Evolutionary conservation across 2,888 invertebrate genomes (phyloP).

Genomic region (Mimumesa dahlbomi): DNA sequence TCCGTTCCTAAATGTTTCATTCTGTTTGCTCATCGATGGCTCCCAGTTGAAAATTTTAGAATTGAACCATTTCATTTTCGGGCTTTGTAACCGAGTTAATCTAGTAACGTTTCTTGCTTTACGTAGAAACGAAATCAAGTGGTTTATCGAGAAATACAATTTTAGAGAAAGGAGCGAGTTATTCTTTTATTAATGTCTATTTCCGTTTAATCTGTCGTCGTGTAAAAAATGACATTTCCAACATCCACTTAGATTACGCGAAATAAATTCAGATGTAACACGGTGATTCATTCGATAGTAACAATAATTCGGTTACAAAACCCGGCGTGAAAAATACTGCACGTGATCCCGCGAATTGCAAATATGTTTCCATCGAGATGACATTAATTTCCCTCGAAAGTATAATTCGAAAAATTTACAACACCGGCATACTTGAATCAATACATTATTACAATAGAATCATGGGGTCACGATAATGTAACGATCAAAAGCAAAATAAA

Average conservation of each 20-base stretch:
- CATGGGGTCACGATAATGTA: not conserved
- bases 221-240: not conserved
- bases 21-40: conserved; percentile 46
- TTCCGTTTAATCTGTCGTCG: too few relatives aligned
- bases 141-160: not conserved
- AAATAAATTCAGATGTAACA: not conserved
- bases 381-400: not conserved
- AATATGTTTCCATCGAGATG: not conserved
- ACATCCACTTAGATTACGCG: not conserved
- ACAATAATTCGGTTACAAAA: conserved; percentile 25
- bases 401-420: not conserved
- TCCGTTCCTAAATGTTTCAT: conserved; percentile 61
- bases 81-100: conserved; percentile 23
- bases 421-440: not conserved
- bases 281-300: not conserved
- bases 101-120: too few relatives aligned
- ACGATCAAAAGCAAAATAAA: conserved; percentile 1
- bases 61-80: not conserved
- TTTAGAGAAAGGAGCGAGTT: not conserved
- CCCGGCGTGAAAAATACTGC: not conserved
- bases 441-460: not conserved
- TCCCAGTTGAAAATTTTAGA: conserved; percentile 17
- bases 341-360: not conserved
- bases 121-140: too few relatives aligned
- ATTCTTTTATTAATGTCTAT: not conserved